Base-by-base conservation (phyloP, 2,797 vertebrate species). In the Eulemur mongoz region DNA sequence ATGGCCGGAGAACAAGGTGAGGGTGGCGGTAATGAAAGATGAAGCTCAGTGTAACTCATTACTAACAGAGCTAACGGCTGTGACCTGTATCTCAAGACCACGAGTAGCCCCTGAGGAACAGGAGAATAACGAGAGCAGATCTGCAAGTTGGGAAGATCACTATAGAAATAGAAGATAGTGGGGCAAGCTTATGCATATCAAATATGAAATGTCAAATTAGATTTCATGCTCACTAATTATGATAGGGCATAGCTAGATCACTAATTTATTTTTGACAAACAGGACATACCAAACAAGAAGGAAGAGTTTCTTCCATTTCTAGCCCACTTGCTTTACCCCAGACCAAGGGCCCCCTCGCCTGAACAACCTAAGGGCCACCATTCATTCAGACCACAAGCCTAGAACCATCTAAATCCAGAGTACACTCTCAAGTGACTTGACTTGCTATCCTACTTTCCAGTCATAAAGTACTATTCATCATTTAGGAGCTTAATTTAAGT, bases 371-470 rank as follows among this genome's bases (percentile, higher is more conserved):
- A n/a, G 6, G 43, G 12, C 8, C 52, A 89, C 61, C 15, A 57
- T 76, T 72, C 35, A 35, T 70, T 35, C 13, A 81, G 79, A 91
- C 10, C 30, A 38, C 15, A 93, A n/a, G 10, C 61, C 23, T 38
- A 93, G 48, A 79, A 23, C 40, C 65, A 92, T 27, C 63, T 65
- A 91, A 88, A 93, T 20, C 40, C 67, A 82, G 69, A 86, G 86
- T 78, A 93, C 96, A 95, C 93, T 70, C 61, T 79, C 22, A 82
- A 78, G 57, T 78, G 61, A 61, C 25, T 45, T 50, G 54, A 78
- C 7, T 48, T 86, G 7, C 57, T 89, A 22, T 73, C 35, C 50
- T 85, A 35, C 18, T 96, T 89, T 89, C 72, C 61, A 61, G 50
- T 48, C 11, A 91, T 57, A 87, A 59, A 70, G 22, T 52, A 83